Percentiles rank a stretch among this genome's conserved stretches.
phyloP scores from a whole-genome alignment of 2,888 invertebrate species.

The Drosophila robusta region DNA sequence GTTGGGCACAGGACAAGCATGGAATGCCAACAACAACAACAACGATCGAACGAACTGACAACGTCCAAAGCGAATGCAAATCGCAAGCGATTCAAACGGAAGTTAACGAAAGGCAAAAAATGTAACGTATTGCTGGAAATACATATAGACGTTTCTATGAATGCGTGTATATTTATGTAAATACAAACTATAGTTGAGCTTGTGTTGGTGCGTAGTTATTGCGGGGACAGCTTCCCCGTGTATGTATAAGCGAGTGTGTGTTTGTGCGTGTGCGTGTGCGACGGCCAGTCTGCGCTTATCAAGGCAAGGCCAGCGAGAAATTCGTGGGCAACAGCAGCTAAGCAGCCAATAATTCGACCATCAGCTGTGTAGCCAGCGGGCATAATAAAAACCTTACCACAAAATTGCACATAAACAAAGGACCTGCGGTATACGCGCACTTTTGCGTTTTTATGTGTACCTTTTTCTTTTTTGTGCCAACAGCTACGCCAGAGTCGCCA shows the following conservation, averaged over 20 bases:
- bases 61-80: conserved; percentile 21
- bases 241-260: conserved; percentile 5
- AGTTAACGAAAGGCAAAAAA: conserved; percentile 31
- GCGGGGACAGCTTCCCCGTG: conserved; percentile 6
- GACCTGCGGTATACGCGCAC: not conserved
- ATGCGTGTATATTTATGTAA: conserved; percentile 6
- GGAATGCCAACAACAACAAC: conserved; percentile 28
- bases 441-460: conserved; percentile 48
- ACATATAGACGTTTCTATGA: not conserved
- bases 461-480: conserved; percentile 45
- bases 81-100: conserved; percentile 25
- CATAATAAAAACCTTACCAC: conserved; percentile 1
- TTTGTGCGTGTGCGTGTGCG: conserved; percentile 28
- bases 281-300: conserved; percentile 72
- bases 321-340: conserved; percentile 40
- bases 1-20: conserved; percentile 40
- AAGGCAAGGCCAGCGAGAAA: conserved; percentile 61
- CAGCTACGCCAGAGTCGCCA: conserved; percentile 39
- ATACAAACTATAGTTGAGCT: conserved; percentile 22
- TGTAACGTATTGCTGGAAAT: conserved; percentile 24
- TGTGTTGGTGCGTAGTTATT: conserved; percentile 49
- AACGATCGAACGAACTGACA: conserved; percentile 11
- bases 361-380: conserved; percentile 46
- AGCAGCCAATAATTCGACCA: conserved; percentile 8
- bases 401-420: conserved; percentile 33